Evolutionary conservation across 2,113 vertebrate species (phyloP), one percentile per base, ranked within the genome.

Genomic region (Colinus virginianus): DNA sequence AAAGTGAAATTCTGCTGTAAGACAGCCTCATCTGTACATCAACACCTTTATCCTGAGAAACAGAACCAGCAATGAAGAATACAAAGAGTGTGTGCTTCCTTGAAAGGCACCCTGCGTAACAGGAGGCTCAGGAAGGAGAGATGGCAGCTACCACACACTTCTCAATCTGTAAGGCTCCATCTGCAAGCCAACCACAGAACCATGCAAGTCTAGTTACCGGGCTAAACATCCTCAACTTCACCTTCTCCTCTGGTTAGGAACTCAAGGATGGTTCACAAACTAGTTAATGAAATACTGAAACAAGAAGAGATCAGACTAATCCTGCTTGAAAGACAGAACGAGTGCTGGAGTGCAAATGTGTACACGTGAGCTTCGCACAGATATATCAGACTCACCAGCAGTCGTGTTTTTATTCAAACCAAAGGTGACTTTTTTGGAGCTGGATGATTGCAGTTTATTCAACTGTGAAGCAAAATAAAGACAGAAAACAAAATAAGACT

Each of bases 331-430:
- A 79, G 30, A 63, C 6, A 18, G 36, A 40, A 32, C 15, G 25
- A 63, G 26, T 8, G 25, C 3, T 8, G 3, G 20, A 23, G 21
- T 53, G 11, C 14, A 11, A 42, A 23, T 9, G 55, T 4, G 1
- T 21, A 30, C 10, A 61, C 45, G 13, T 13, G 14, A 32, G 46
- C 45, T 64, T 64, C 36, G 83, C 14, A 56, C 15, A 48, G n/a
- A 68, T 4, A 1, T 1, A 63, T n/a, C 28, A 84, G 26, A 87
- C 97, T 97, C 88, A 98, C 98, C 98, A 48, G 98, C 87, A 5
- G 98, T 99, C 97, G 90, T 98, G 94, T 99, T 99, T 90, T 98
- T 98, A 95, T 96, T 98, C 88, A 99, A 92, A 23, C 98, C 98
- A 78, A 99, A 99, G 0, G 98, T 98, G 76, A 99, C 98, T 87